These are phyloP conservation scores for Staurois parvus DNA, from an alignment of 2,797 vertebrate genomes.

Conservation along the genomic window DNA sequence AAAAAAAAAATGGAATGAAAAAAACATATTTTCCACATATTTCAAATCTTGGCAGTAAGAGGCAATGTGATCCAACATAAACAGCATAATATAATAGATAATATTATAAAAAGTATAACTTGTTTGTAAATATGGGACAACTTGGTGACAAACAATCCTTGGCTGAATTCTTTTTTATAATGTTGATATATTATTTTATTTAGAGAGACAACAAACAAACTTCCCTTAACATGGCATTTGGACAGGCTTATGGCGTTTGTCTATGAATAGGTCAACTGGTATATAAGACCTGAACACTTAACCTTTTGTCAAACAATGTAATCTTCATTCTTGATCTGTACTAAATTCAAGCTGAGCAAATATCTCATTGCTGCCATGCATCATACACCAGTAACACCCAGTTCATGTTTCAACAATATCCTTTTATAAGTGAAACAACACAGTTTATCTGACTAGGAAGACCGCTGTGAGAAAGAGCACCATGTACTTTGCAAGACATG, in stretches of 20 bases:
- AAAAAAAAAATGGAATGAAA: too few species aligned
- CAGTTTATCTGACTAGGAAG: neutral
- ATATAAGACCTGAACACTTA: slow-evolving; percentile 28
- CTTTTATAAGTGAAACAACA: slow-evolving; percentile 18
- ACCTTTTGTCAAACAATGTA: slow-evolving; percentile 54
- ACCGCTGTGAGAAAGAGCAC: neutral
- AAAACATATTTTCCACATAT: too few species aligned
- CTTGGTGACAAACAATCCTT: neutral
- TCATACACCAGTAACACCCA: slow-evolving; percentile 43
- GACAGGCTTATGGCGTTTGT: neutral
- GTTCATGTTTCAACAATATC: slow-evolving; percentile 16
- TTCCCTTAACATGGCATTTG: neutral
- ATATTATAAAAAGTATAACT: too few species aligned
- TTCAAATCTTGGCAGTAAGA: too few species aligned
- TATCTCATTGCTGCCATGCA: slow-evolving; percentile 14
- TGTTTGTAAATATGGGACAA: neutral
- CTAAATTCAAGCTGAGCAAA: slow-evolving; percentile 8
- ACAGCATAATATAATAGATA: too few species aligned
- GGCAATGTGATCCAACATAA: too few species aligned
- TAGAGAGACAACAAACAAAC: neutral
- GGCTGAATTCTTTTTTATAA: neutral
- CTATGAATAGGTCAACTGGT: slow-evolving; percentile 23
- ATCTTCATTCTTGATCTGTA: slow-evolving; percentile 44
- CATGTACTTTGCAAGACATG: neutral
- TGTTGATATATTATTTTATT: neutral